Conservation (phyloP, 2,113 vertebrate genomes). For the Perca fluviatilis region DNA sequence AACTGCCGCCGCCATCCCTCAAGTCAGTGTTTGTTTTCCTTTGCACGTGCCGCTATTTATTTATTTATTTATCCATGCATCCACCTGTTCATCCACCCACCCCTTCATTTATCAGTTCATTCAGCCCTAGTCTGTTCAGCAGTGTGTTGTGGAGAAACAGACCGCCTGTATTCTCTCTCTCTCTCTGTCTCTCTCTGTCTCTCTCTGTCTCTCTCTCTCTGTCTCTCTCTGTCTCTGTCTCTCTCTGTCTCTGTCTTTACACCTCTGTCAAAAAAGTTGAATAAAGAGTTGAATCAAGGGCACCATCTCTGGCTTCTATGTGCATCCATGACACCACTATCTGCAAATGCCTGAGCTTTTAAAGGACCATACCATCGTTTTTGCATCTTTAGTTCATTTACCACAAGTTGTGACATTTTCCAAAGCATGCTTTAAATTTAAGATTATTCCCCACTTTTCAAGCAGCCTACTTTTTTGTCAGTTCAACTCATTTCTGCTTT, state of each 20-base stretch:
- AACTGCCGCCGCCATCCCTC: constrained; percentile 18
- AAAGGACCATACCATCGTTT: constrained; percentile 5
- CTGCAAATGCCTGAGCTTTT: constrained; percentile 44
- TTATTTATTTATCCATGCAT: constrained; percentile 28
- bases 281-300: constrained; percentile 81
- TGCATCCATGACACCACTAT: constrained; percentile 63
- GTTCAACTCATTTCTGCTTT: neutral
- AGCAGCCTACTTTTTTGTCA: neutral
- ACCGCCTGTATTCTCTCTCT: constrained; percentile 51
- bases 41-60: constrained; percentile 23
- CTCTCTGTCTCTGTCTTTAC: constrained; percentile 48
- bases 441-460: neutral
- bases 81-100: constrained; percentile 23
- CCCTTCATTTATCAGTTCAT: constrained; percentile 12
- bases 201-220: constrained; percentile 27
- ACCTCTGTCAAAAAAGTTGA: constrained; percentile 65
- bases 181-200: constrained; percentile 18
- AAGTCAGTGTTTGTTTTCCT: constrained; percentile 1
- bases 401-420: neutral
- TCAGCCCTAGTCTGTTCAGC: constrained; percentile 22
- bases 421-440: neutral
- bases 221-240: constrained; percentile 15
- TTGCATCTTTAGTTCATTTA: constrained; percentile 27
- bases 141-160: constrained; percentile 55
- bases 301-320: constrained; percentile 77